Conservation (phyloP, 2,888 invertebrate genomes). For the Dolomedes plantarius region DNA sequence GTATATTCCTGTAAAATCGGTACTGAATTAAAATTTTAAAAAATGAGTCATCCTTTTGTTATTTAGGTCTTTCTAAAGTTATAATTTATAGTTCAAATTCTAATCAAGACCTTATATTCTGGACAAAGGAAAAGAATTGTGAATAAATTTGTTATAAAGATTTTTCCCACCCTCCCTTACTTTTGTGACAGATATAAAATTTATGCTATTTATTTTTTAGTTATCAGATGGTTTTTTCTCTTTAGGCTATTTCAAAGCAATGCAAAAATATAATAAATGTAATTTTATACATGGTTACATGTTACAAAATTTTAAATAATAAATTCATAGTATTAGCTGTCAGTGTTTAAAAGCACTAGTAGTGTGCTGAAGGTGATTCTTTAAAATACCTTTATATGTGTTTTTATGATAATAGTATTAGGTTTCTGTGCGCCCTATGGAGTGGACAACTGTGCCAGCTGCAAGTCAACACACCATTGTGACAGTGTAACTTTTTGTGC, state of each 20-base stretch:
- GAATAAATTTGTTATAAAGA: too few species aligned
- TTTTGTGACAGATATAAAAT: too few species aligned
- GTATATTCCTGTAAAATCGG: too few species aligned
- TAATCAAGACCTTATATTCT: too few species aligned
- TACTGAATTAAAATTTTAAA: too few species aligned
- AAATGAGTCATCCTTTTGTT: too few species aligned
- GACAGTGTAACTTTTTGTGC: slow-evolving; percentile 70
- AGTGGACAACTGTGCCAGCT: slow-evolving; percentile 51
- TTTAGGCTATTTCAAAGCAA: neutral
- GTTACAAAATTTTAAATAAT: neutral
- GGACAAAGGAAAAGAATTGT: too few species aligned
- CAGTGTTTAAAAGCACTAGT: slow-evolving; percentile 37
- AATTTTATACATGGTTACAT: neutral
- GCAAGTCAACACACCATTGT: slow-evolving; percentile 65
- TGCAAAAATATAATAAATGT: neutral
- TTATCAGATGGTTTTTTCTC: neutral
- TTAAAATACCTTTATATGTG: slow-evolving; percentile 65
- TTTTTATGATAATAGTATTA: slow-evolving; percentile 69
- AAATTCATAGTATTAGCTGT: slow-evolving; percentile 7
- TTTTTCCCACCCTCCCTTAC: too few species aligned
- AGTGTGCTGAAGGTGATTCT: slow-evolving; percentile 50
- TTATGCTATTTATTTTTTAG: too few species aligned
- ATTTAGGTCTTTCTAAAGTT: too few species aligned
- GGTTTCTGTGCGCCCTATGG: slow-evolving; percentile 68
- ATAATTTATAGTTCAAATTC: too few species aligned